A percentile compares a stretch with the other conserved stretches of the same genome.
Conservation (phyloP, 2,113 vertebrate genomes). For the Oceanites oceanicus region DNA sequence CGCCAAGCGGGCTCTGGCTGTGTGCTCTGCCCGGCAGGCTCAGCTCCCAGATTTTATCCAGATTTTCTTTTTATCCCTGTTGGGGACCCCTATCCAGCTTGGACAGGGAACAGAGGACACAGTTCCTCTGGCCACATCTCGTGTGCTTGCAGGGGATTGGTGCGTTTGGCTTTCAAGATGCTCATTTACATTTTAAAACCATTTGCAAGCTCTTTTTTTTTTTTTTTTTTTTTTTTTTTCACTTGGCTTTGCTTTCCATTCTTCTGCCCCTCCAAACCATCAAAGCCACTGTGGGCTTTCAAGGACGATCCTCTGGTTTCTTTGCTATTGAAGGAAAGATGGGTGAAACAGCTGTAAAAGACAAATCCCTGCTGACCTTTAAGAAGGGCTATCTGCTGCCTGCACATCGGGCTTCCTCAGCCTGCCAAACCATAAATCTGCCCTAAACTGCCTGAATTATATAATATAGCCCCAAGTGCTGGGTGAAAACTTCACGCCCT, state of each 20-base stretch:
- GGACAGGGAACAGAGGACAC: neutral
- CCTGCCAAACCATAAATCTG: neutral
- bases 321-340: neutral
- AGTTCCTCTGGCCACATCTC: neutral
- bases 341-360: neutral
- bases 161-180: slow-evolving; percentile 4
- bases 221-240: neutral
- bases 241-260: neutral
- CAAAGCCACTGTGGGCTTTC: neutral
- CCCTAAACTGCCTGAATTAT: neutral
- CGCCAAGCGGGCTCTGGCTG: neutral
- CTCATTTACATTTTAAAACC: slow-evolving; percentile 43
- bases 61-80: neutral
- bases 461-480: neutral
- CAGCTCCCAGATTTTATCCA: neutral
- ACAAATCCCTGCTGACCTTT: neutral
- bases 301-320: neutral
- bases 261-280: neutral
- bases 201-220: neutral
- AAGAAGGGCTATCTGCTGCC: neutral
- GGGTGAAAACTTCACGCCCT: neutral
- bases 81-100: neutral
- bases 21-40: neutral
- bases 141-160: neutral
- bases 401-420: neutral